phyloP scores from a whole-genome alignment of 2,888 invertebrate species.

The Augochlorella aurata region DNA sequence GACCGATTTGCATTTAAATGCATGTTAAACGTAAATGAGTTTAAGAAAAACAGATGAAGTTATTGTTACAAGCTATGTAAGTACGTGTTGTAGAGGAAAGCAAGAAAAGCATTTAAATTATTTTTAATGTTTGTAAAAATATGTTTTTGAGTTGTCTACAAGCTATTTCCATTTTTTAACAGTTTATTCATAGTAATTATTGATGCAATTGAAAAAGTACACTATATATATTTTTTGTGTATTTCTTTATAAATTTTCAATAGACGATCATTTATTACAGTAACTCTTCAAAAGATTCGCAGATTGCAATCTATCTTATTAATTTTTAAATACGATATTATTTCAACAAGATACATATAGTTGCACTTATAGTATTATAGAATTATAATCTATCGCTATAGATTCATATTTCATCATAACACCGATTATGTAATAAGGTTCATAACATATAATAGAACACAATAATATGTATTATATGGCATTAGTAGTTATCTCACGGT shows the following conservation, averaged over 20 bases:
- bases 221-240: slow-evolving; percentile 10
- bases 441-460: not conserved
- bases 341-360: not conserved
- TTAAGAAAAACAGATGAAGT: slow-evolving; percentile 21
- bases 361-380: not conserved
- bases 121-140: slow-evolving; percentile 13
- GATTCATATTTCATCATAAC: not conserved
- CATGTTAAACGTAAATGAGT: slow-evolving; percentile 39
- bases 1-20: slow-evolving; percentile 48
- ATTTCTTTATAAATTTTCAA: not conserved
- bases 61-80: slow-evolving; percentile 22
- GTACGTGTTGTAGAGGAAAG: slow-evolving; percentile 26
- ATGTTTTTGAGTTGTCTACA: not conserved
- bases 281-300: slow-evolving; percentile 2
- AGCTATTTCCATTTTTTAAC: slow-evolving; percentile 25
- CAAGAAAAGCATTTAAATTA: slow-evolving; percentile 40
- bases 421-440: not conserved
- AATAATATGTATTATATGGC: not conserved
- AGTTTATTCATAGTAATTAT: not conserved
- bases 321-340: not conserved
- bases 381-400: too few species aligned
- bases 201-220: not conserved
- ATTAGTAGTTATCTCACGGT: not conserved
- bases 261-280: not conserved
- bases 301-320: not conserved